Evolutionary conservation across 2,888 invertebrate genomes (phyloP), one percentile per base, ranked within the genome.

Genomic region (Pollenia angustigena): DNA sequence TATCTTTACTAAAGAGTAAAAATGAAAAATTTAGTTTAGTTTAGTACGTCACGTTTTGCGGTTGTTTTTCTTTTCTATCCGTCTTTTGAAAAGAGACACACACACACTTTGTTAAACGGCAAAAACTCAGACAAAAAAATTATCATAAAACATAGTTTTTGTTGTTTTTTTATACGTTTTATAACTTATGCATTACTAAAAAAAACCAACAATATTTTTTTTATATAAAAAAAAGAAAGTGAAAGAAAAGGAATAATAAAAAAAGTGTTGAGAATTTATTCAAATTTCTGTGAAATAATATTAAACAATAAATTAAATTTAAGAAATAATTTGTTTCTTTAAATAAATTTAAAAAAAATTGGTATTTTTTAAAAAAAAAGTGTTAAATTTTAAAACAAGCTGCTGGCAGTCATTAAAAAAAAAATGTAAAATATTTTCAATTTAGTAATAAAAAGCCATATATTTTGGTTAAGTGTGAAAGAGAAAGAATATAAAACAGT

Each of bases 1-100:
- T 87, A 78, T 60, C 76, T 78, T 52, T 44, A 56, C 14, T 64
- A 78, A 87, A 81, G 81, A 85, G 85, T 50, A 72, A 12, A 87
- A 81, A 18, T 85, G 68, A 72, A 81, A 82, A 81, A 81, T 87
- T 89, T 74, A 89, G 89, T 89, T 89, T 89, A 89, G 89, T 89
- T 89, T 89, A 89, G 89, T 89, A 89, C 89, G 89, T 89, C 89
- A 89, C 88, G 87, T 89, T 89, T 89, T 89, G 89, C 88, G 89
- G 89, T 89, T 85, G 85, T 76, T 80, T 71, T 83, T 79, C 52
- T 71, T 81, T 85, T 78, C 68, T 48, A 9, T 7, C 52, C 56
- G 68, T 64, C 69, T 23, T 32, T 32, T 76, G 66, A 52, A 52
- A 75, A 50, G 64, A 76, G 66, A 40, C 75, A 78, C 54, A 42